Evolutionary conservation across 2,797 vertebrate species (phyloP), one percentile per base, ranked within the genome.

Genomic region (Arnoldichthys spilopterus): DNA sequence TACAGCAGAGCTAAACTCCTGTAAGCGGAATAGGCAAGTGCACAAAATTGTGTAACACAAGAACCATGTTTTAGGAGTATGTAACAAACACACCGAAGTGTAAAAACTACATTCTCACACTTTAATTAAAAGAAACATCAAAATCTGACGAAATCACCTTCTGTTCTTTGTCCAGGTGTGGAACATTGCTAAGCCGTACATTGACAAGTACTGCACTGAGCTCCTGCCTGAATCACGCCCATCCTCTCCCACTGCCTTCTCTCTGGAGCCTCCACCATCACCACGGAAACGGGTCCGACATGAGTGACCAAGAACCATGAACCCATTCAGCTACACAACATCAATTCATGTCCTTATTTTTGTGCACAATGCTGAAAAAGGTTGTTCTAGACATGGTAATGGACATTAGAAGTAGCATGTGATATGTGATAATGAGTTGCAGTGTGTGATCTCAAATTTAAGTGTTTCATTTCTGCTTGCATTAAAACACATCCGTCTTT

Each of bases 161-260:
- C 53, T 37, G 0, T n/a, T 64, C 34, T 61, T 53, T 20, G 2
- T 18, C 11, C 88, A 99, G 98, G 96, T 99, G 75, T 99, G 98
- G 97, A 83, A 93, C 20, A 96, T 99, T 47, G 97, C 97, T 76
- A 80, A 89, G 34, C 98, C 98, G 2, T 99, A 99, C 85, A 99
- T 99, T 45, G 96, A 99, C 68, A 98, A 97, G 87, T 99, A 99
- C 85, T 92, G 93, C 88, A 91, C 91, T 15, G 97, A 98, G 83
- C 94, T 95, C 75, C 93, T 99, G 87, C 98, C 97, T 0, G 97
- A 98, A 87, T 97, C 96, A 68, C 92, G 94, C 0, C 97, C 98
- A 0, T 53, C 89, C 85, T 99, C 97, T 78, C 98, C 98, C 1
- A 99, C 98, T 0, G 96, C 97, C 82, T 99, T 98, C 85, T 96